Evolutionary conservation across 2,113 vertebrate species (phyloP), one percentile per base, ranked within the genome.

Genomic region (Sinosuthora webbiana): DNA sequence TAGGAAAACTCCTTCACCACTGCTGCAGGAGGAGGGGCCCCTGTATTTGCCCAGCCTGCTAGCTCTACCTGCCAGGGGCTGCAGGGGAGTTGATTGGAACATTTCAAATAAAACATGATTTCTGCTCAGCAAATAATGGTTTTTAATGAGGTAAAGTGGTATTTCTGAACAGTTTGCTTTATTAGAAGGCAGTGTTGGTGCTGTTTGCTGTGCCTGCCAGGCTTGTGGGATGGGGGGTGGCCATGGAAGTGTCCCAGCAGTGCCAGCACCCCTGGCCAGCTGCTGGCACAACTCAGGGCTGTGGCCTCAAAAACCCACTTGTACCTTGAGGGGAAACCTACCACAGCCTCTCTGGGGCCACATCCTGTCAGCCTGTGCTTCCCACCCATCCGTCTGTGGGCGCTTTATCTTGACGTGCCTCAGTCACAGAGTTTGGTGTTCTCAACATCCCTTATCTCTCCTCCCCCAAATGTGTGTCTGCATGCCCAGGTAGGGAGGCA

Each of bases 401-500:
- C 70, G 22, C 64, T 80, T 31, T 4, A 47, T 28, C 44, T 19
- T 4, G 2, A 27, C 24, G n/a, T 17, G 24, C 25, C 45, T 60
- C 45, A 80, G 63, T 45, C 65, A 62, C 33, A 63, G 56, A 41
- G 18, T 20, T 22, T 0, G 0, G 24, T 27, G 20, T n/a, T 62
- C 52, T 74, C 37, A 53, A 33, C 67, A 44, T 17, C 37, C 50
- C 64, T 10, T 15, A 14, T 28, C 20, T n/a, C 20, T 50, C 27
- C 68, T 50, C 19, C 53, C 57, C 44, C n/a, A 42, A 18, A 73
- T 2, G n/a, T 15, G 23, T 21, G 19, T 3, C 59, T 42, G 24
- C 22, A 6, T 25, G 49, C 33, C 42, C 24, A 5, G 0, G 1
- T 9, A 20, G 1, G 1, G 0, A 6, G 57, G 76, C 83, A n/a